These are phyloP conservation scores for Synergus itoensis DNA, from an alignment of 2,888 invertebrate genomes.

Conservation along the genomic window DNA sequence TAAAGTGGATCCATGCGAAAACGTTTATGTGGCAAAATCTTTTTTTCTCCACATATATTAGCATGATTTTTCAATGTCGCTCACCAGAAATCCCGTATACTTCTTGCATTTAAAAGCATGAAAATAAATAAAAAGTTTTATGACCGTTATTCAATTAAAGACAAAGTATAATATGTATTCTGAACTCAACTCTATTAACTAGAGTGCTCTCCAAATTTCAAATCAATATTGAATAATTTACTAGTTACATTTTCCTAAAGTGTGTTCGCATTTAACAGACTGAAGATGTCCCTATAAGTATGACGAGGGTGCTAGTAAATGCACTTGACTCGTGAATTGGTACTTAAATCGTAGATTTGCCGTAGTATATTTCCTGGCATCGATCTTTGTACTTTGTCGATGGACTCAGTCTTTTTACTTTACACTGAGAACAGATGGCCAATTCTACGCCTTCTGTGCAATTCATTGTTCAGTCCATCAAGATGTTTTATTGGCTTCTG, in stretches of 20 bases:
- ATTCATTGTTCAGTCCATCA: slow-evolving; percentile 33
- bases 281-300: neutral
- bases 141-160: neutral
- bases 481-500: slow-evolving; percentile 26
- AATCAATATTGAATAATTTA: neutral
- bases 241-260: neutral
- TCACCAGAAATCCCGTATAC: neutral
- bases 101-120: neutral
- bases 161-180: neutral
- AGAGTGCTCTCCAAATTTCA: neutral
- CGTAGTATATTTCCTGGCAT: slow-evolving; percentile 3
- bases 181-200: neutral
- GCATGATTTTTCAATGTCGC: neutral
- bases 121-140: too few relatives aligned
- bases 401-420: neutral
- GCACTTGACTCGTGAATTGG: neutral
- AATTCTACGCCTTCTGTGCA: slow-evolving; percentile 30
- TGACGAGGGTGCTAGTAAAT: neutral
- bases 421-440: slow-evolving; percentile 20
- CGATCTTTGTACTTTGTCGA: slow-evolving; percentile 34
- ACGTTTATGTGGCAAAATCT: neutral
- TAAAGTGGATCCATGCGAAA: neutral
- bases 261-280: neutral
- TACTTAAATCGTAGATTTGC: slow-evolving; percentile 1
- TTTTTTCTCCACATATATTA: neutral